Percentiles rank a stretch among this genome's conserved stretches.
Conservation (phyloP, 1,140 invertebrate species). For the Copidosoma floridanum region DNA sequence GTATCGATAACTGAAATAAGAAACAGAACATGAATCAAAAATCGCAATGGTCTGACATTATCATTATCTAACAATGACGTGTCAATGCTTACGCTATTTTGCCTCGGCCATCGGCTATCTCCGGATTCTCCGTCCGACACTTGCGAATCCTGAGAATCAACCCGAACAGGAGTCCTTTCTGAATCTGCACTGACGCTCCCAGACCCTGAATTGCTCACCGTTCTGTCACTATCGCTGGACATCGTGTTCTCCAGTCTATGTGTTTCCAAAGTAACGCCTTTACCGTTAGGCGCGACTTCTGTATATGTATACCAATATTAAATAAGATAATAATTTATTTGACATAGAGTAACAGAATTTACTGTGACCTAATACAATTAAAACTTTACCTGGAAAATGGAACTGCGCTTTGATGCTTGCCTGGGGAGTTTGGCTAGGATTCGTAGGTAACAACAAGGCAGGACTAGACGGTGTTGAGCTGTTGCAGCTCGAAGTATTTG, state of each 20-base stretch:
- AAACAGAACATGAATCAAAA: too few species aligned
- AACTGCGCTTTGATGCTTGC: slow-evolving; percentile 69
- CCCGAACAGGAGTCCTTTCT: slow-evolving; percentile 74
- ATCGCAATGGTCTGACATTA: too few species aligned
- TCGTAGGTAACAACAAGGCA: slow-evolving; percentile 65
- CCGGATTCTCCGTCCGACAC: slow-evolving; percentile 67
- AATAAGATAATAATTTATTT: not conserved
- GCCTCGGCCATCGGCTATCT: slow-evolving; percentile 74
- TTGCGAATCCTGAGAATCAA: slow-evolving; percentile 87
- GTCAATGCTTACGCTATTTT: slow-evolving; percentile 85
- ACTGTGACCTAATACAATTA: not conserved
- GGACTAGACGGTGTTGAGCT: slow-evolving; percentile 94
- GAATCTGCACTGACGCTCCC: slow-evolving; percentile 77
- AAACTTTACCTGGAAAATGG: slow-evolving; percentile 80
- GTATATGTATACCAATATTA: slow-evolving; percentile 23
- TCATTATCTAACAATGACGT: too few species aligned
- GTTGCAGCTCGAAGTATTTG: slow-evolving; percentile 93
- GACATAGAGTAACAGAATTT: not conserved
- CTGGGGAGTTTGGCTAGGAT: slow-evolving; percentile 57
- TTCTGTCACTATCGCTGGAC: slow-evolving; percentile 82
- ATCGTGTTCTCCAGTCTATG: slow-evolving; percentile 67
- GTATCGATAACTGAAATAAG: slow-evolving; percentile 72
- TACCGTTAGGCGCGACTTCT: slow-evolving; percentile 55
- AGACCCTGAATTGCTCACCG: slow-evolving; percentile 71
- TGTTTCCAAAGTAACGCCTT: slow-evolving; percentile 61